A percentile compares a stretch with the other conserved stretches of the same genome.
Conservation (phyloP, 2,888 invertebrate genomes). For the Zaprionus obscuricornis region DNA sequence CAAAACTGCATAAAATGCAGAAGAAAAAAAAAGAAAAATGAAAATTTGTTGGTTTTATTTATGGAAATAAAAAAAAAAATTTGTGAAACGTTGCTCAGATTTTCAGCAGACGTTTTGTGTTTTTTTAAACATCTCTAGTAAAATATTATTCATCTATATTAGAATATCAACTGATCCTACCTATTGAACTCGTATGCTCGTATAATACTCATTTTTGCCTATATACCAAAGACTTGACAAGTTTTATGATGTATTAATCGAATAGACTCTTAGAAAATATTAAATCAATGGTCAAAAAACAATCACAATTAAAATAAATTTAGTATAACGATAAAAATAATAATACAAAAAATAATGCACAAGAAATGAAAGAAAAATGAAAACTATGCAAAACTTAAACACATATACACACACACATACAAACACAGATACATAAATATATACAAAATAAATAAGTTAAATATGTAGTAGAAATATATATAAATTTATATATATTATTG, state of each 20-base stretch:
- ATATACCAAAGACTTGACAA: conserved; percentile 68
- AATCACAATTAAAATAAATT: not conserved
- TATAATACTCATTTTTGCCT: conserved; percentile 26
- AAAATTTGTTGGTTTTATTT: conserved; percentile 39
- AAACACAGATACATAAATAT: conserved; percentile 26
- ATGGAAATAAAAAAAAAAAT: conserved; percentile 11
- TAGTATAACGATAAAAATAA: conserved; percentile 26
- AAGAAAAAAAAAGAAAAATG: too few species aligned
- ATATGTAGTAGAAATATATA: conserved; percentile 37
- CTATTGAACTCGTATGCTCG: conserved; percentile 40
- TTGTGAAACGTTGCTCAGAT: conserved; percentile 16
- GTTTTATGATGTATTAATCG: conserved; percentile 66
- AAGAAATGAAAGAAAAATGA: too few species aligned
- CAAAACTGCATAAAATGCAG: conserved; percentile 1
- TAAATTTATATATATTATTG: conserved; percentile 48
- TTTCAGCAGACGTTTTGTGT: conserved; percentile 25
- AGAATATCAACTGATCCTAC: conserved; percentile 55
- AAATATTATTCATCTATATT: too few species aligned
- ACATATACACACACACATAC: too few species aligned
- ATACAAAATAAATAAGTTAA: conserved; percentile 21
- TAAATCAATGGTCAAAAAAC: conserved; percentile 21
- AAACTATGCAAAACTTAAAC: too few species aligned
- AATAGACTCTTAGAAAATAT: conserved; percentile 67
- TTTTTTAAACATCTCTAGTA: conserved; percentile 25
- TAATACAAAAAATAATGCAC: conserved; percentile 34